Percentiles rank a stretch among this genome's conserved stretches.
Evolutionary conservation across 2,888 invertebrate genomes (phyloP).

Genomic region (Notodonta ziczac): DNA sequence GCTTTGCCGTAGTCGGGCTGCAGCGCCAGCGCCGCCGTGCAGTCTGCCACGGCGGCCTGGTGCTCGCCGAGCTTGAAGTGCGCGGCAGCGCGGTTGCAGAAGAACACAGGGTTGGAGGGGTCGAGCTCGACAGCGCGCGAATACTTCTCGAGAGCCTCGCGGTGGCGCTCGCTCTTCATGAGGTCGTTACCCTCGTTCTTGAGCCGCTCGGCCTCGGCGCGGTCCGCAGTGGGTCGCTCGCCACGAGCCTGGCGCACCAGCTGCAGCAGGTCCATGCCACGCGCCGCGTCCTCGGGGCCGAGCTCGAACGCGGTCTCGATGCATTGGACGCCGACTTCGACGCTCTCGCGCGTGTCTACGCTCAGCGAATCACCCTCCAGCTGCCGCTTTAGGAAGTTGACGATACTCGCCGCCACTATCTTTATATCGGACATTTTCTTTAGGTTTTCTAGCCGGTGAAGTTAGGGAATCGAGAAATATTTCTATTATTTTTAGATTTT

Average conservation of each 20-base stretch:
- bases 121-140: conserved; percentile 95
- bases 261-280: conserved; percentile 64
- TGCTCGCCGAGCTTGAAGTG: conserved; percentile 95
- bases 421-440: conserved; percentile 67
- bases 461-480: conserved; percentile 20
- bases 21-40: conserved; percentile 93
- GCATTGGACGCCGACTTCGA: conserved; percentile 98
- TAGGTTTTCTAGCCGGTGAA: conserved; percentile 7
- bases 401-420: conserved; percentile 83
- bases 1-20: conserved; percentile 98
- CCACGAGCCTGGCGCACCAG: conserved; percentile 55
- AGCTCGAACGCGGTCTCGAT: conserved; percentile 95
- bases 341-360: conserved; percentile 87
- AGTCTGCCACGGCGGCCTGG: conserved; percentile 94
- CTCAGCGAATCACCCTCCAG: conserved; percentile 77
- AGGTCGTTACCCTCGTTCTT: conserved; percentile 95
- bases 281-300: conserved; percentile 72
- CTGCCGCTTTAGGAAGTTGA: conserved; percentile 83
- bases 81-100: conserved; percentile 98
- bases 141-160: conserved; percentile 93
- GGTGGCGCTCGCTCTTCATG: conserved; percentile 93
- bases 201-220: conserved; percentile 90
- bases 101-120: conserved; percentile 96
- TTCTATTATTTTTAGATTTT: conserved; percentile 55
- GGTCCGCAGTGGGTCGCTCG: conserved; percentile 43